A percentile compares a stretch with the other conserved stretches of the same genome.
Evolutionary conservation across 2,797 vertebrate genomes (phyloP).

Genomic region (Acomys russatus): DNA sequence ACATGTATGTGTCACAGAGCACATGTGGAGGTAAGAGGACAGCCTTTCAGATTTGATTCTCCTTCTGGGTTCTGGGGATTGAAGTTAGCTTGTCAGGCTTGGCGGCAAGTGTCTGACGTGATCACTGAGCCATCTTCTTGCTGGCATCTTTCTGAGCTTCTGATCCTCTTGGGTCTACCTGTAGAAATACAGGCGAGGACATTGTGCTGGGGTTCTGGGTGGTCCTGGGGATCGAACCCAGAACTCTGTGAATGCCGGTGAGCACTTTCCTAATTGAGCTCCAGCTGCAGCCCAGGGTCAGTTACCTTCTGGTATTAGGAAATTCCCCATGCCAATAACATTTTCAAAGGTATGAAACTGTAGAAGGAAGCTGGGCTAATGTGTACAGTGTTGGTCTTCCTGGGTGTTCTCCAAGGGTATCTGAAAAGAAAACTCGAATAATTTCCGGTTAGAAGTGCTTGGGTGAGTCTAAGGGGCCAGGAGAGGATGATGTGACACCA

Average conservation of each 20-base stretch:
- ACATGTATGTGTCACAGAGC: too few relatives aligned
- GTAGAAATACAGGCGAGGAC: background rate
- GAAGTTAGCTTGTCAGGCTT: background rate
- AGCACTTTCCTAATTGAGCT: background rate
- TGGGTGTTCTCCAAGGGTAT: conserved; percentile 16
- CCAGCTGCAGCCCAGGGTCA: background rate
- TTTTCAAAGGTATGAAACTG: background rate
- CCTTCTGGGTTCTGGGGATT: too few relatives aligned
- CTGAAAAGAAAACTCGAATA: background rate
- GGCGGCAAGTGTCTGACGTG: background rate
- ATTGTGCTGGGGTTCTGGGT: background rate
- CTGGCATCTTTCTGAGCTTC: background rate
- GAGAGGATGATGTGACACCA: conserved; percentile 1
- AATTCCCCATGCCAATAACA: background rate
- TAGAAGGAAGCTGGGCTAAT: background rate
- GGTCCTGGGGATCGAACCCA: background rate
- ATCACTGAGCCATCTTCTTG: background rate
- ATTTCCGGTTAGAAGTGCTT: conserved; percentile 42
- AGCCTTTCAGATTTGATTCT: too few relatives aligned
- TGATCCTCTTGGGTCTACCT: background rate
- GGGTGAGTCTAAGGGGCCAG: background rate
- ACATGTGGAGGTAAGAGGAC: too few relatives aligned
- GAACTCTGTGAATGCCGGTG: background rate
- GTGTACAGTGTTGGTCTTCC: background rate
- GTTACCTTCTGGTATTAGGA: conserved; percentile 22